Percentiles rank a stretch among this genome's conserved stretches.
These are phyloP conservation scores for Drosophila nannoptera DNA, from an alignment of 1,140 invertebrate genomes.

Conservation along the genomic window DNA sequence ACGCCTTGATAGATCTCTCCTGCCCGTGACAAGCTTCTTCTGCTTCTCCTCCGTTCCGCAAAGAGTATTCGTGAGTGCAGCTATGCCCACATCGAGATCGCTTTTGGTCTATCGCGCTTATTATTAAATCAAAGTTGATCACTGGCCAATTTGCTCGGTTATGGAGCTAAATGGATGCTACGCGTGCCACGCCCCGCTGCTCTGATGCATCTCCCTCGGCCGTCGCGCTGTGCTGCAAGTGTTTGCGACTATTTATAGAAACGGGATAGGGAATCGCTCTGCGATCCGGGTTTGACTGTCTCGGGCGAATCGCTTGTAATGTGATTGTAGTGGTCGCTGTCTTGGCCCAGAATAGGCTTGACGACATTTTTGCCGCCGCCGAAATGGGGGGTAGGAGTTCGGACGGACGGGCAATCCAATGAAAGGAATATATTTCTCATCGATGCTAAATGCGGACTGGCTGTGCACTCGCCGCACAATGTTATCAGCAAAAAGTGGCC, in stretches of 20 bases:
- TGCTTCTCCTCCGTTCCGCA: background rate
- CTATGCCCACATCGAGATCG: background rate
- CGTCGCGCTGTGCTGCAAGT: conserved; percentile 11
- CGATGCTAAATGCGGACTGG: conserved; percentile 18
- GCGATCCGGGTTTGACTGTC: background rate
- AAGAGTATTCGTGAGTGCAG: background rate
- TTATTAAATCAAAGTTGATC: conserved; percentile 38
- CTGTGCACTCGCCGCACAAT: background rate
- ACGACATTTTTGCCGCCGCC: conserved; percentile 12
- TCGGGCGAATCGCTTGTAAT: conserved; percentile 1
- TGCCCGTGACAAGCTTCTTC: too few relatives aligned
- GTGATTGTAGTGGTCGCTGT: conserved; percentile 2
- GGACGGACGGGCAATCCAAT: too few relatives aligned
- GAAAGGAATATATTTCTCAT: background rate
- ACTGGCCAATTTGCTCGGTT: conserved; percentile 17
- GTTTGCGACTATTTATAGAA: conserved; percentile 11
- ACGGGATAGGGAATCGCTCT: conserved; percentile 1
- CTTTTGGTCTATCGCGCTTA: conserved; percentile 10
- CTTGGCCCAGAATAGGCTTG: conserved; percentile 32
- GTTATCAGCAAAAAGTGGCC: conserved; percentile 24
- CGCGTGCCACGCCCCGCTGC: background rate
- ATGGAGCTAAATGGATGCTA: conserved; percentile 18
- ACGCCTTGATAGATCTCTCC: too few relatives aligned
- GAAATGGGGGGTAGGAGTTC: too few relatives aligned
- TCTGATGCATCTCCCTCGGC: conserved; percentile 17